Conservation (phyloP, 2,888 invertebrate species). For the Mythimna vitellina region DNA sequence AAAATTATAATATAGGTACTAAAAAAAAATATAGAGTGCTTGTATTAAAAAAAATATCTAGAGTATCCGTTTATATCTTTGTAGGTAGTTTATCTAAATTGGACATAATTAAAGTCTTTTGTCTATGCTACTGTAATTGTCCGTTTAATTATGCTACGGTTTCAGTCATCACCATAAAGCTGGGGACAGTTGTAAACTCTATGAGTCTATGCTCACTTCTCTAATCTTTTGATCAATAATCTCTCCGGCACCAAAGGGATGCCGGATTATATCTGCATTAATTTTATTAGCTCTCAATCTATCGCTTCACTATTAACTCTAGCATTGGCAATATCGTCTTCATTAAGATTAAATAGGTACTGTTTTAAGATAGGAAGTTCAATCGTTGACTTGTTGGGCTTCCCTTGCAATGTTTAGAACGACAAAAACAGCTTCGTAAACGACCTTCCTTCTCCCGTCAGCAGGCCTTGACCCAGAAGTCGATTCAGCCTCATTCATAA, state of each 20-base stretch:
- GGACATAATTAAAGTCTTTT: slow-evolving; percentile 53
- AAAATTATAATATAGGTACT: no score
- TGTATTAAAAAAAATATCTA: no score
- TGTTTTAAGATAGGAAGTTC: slow-evolving; percentile 8
- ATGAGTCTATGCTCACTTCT: slow-evolving; percentile 41
- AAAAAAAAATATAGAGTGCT: no score
- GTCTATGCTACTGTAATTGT: slow-evolving; percentile 56
- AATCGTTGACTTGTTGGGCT: slow-evolving; percentile 2
- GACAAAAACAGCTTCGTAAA: neutral
- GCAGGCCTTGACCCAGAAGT: slow-evolving; percentile 40
- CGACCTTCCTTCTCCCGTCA: slow-evolving; percentile 22
- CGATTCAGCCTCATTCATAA: slow-evolving; percentile 27
- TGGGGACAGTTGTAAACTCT: slow-evolving; percentile 49
- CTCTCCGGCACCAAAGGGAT: slow-evolving; percentile 31
- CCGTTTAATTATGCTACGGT: slow-evolving; percentile 51
- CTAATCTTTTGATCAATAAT: slow-evolving; percentile 60
- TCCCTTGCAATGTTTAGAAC: slow-evolving; percentile 7
- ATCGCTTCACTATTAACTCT: slow-evolving; percentile 43
- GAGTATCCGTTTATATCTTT: neutral
- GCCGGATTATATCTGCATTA: slow-evolving; percentile 47
- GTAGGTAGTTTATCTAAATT: slow-evolving; percentile 49
- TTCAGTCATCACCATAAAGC: slow-evolving; percentile 53
- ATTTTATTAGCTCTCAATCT: slow-evolving; percentile 58
- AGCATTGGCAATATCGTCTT: slow-evolving; percentile 50
- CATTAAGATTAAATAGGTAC: slow-evolving; percentile 31